Conservation (phyloP, 2,113 vertebrate species). For the Ursus arctos region DNA sequence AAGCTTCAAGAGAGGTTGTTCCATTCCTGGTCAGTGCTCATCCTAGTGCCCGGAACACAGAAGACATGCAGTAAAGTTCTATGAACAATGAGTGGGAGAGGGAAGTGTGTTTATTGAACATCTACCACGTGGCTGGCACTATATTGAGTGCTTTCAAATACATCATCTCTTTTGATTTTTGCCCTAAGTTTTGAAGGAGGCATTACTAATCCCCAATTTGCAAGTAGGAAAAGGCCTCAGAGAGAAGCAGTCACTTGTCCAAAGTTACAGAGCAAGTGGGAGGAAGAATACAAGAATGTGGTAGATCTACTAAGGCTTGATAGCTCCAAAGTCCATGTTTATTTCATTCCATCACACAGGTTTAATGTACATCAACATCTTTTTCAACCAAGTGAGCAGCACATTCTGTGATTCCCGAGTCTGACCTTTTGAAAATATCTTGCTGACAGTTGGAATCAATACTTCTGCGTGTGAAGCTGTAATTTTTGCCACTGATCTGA, state of each 20-base stretch:
- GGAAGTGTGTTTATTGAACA: background rate
- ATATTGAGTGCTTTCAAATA: background rate
- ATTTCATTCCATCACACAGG: background rate
- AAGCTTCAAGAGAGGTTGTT: background rate
- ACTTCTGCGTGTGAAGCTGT: constrained; percentile 44
- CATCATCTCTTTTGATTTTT: background rate
- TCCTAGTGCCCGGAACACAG: background rate
- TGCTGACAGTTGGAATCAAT: constrained; percentile 70
- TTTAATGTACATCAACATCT: fast-evolving
- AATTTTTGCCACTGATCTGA: constrained; percentile 61
- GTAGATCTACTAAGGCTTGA: background rate
- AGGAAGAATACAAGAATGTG: background rate
- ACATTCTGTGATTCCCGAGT: background rate
- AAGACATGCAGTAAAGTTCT: background rate
- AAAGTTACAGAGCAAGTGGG: background rate
- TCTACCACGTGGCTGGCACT: background rate
- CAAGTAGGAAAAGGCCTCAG: background rate
- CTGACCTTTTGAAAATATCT: constrained; percentile 68
- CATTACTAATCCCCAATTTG: background rate
- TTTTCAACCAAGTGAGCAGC: background rate
- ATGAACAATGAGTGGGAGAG: background rate
- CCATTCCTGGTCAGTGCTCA: background rate
- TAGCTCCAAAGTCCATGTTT: background rate
- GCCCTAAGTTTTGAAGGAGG: background rate
- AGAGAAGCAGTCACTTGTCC: background rate